Conservation (phyloP, 2,113 vertebrate species). For the Ia io region DNA sequence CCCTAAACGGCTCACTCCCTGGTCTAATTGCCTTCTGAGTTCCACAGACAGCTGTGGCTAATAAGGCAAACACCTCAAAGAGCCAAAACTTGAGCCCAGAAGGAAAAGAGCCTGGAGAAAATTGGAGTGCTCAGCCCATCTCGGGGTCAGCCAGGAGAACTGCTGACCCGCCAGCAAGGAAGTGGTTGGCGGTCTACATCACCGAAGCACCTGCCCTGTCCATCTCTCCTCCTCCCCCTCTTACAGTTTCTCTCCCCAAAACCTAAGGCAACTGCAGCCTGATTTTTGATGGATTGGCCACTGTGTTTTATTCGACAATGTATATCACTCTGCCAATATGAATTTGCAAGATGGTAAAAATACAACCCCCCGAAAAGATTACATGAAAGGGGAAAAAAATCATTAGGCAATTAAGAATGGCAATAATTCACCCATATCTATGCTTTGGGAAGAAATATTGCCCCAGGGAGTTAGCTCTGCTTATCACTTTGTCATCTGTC, state of each 20-base stretch:
- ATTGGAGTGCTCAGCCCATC: not conserved
- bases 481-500: conserved; percentile 78
- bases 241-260: conserved; percentile 65
- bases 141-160: not conserved
- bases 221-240: not conserved
- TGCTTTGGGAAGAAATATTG: conserved; percentile 80
- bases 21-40: conserved; percentile 66
- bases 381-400: conserved; percentile 80
- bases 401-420: conserved; percentile 82
- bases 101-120: not conserved
- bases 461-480: conserved; percentile 75
- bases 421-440: conserved; percentile 84
- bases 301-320: conserved; percentile 82
- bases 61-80: conserved; percentile 48
- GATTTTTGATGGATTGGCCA: conserved; percentile 82
- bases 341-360: conserved; percentile 85
- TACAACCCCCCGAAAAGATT: conserved; percentile 73
- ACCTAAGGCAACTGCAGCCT: conserved; percentile 55
- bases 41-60: conserved; percentile 59
- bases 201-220: not conserved
- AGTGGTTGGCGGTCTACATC: not conserved
- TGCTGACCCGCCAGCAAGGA: not conserved
- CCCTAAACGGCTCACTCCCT: not conserved
- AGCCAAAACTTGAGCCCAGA: conserved; percentile 45
- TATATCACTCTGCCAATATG: conserved; percentile 87